These are phyloP conservation scores for Cheilosia pagana DNA, from an alignment of 2,888 invertebrate species.

Conservation along the genomic window DNA sequence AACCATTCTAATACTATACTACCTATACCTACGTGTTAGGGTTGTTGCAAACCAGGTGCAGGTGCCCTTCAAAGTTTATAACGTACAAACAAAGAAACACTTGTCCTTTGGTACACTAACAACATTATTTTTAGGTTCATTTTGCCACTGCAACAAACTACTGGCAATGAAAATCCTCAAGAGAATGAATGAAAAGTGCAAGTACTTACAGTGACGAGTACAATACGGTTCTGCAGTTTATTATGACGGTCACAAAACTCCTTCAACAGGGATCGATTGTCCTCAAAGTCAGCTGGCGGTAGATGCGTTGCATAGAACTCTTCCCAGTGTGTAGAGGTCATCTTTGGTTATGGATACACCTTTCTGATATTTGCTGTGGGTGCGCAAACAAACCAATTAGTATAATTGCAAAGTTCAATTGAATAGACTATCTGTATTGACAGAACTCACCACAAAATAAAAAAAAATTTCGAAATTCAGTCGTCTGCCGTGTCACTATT, in stretches of 20 bases:
- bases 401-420: slow-evolving; percentile 36
- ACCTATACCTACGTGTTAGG: too few relatives aligned
- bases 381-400: slow-evolving; percentile 52
- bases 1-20: too few relatives aligned
- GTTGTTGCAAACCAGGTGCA: too few relatives aligned
- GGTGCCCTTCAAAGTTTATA: too few relatives aligned
- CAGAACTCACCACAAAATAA: slow-evolving; percentile 36
- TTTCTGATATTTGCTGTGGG: slow-evolving; percentile 27
- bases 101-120: neutral
- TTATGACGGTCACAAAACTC: slow-evolving; percentile 90
- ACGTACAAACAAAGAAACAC: neutral
- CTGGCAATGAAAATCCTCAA: neutral
- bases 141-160: neutral
- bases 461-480: slow-evolving; percentile 18
- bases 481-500: neutral
- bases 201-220: slow-evolving; percentile 90
- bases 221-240: slow-evolving; percentile 88
- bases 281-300: slow-evolving; percentile 90
- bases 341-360: slow-evolving; percentile 30
- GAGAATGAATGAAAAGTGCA: neutral
- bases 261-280: slow-evolving; percentile 88
- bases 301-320: slow-evolving; percentile 92
- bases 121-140: neutral
- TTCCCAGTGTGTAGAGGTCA: slow-evolving; percentile 87
- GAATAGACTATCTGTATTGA: slow-evolving; percentile 11